Base-by-base conservation (phyloP, 2,888 invertebrate species). In the Toxonevra muliebris region DNA sequence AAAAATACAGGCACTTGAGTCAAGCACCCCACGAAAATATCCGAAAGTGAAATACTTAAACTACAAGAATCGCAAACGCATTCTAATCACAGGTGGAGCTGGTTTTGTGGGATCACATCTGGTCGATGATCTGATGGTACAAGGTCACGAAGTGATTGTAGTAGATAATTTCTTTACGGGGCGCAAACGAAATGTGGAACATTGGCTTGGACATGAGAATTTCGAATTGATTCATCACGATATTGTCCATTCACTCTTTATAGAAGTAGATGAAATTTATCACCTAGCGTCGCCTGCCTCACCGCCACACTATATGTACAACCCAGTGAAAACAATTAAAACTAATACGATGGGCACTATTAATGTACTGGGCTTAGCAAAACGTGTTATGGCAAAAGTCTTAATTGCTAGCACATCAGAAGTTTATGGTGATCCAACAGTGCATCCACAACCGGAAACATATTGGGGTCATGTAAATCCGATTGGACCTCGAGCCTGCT, bases 381-480 rank as follows among this genome's bases (percentile, higher is more conserved):
- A 97, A 82, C 89, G 98, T 73, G 95, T 97, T 50, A 93, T 95
- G 77, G 98, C 97, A 9, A 92, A 92, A 81, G 92, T 98, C 64
- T 87, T 98, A 70, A 94, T 99, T 81, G 98, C 99, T 11, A 98
- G 98, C 78, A 99, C 98, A 1, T 98, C 98, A 0, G 99, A 99
- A 86, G 96, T 99, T 0, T 99, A 99, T 84, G 99, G 99, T 65
- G 98, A 99, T 87, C 99, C 99, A 0, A 94, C 95, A 84, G 95
- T 95, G 13, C 99, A 99, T 87, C 99, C 99, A 0, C 99, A 99
- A 83, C 92, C 93, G 0, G 99, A 99, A 87, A 93, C 94, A 0
- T 98, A 98, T 82, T 99, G 98, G 98, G 99, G 99, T 0, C 95
- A 99, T 85, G 99, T 99, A 0, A 99, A 99, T 88, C 98, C 98